Conservation (phyloP, 2,797 vertebrate genomes). For the Tympanoctomys barrerae region DNA sequence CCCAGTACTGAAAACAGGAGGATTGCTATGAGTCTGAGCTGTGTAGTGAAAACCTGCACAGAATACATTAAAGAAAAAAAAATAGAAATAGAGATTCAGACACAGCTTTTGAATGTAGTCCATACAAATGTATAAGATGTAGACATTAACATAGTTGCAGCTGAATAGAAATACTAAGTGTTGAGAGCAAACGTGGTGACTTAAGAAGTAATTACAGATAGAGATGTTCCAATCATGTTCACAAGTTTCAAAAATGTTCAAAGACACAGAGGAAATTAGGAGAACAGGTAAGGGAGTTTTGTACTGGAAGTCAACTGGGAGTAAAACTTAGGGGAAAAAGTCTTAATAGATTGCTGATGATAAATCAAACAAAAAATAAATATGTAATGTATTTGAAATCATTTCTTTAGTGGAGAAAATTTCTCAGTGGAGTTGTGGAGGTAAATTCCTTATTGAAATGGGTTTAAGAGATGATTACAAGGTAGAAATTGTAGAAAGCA, state of each 20-base stretch:
- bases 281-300: not conserved
- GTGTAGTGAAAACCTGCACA: no score
- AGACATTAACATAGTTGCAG: not conserved
- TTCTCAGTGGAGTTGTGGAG: not conserved
- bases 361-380: not conserved
- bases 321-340: not conserved
- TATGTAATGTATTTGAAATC: not conserved
- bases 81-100: not conserved
- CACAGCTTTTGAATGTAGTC: not conserved
- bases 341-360: not conserved
- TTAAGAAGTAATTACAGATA: not conserved
- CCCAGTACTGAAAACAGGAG: no score
- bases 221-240: not conserved
- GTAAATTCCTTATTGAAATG: not conserved
- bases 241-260: not conserved
- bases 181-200: not conserved
- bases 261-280: not conserved
- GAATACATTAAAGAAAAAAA: no score
- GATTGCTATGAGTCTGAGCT: no score
- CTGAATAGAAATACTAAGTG: not conserved
- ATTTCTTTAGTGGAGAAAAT: not conserved
- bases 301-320: not conserved
- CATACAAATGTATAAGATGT: not conserved
- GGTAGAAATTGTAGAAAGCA: not conserved
- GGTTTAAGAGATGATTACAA: not conserved